Evolutionary conservation across 1,140 invertebrate genomes (phyloP), one percentile per base, ranked within the genome.

Genomic region (Forficula auricularia): DNA sequence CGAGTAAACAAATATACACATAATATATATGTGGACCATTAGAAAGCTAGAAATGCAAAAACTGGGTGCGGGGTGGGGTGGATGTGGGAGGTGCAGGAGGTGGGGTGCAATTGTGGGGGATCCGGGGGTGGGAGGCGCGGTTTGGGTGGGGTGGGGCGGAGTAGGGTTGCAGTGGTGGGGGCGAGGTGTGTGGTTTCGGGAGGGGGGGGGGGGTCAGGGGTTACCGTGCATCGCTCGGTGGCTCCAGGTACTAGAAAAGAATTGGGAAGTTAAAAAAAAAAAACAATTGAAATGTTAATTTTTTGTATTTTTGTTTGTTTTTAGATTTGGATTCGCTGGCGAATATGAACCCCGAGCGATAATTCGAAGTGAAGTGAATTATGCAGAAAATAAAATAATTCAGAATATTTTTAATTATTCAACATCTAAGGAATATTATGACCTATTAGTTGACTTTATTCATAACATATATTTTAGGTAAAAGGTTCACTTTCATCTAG

Each of bases 391-490:
- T 19, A 72, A 74, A 40, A 58, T 70, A 51, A 57, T 68, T 6
- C 67, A 74, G 52, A 71, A 70, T 45, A 63, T 94, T n/a, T 73
- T 75, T 54, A 70, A 81, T 44, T 86, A 80, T 55, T 64, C 65
- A 35, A 63, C 73, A 50, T 59, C 68, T n/a, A 67, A 82, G 18
- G 81, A 92, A 54, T 65, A 95, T 1, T 85, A 85, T 62, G 76
- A 85, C 51, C 71, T 85, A 37, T 64, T 95, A 2, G 82, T 91
- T 14, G 80, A 90, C 48, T 92, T 94, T 66, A 62, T 97, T 22
- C 83, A 92, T 58, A 64, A 65, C 27, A 63, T 96, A 37, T 95
- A 89, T 64, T 91, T 89, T 54, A 84, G 78, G 86, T 89, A 67
- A 42, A 22, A 34, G 2, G 36, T 13, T 4, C 15, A 7, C 6